A percentile compares a stretch with the other conserved stretches of the same genome.
phyloP scores from a whole-genome alignment of 2,888 invertebrate species.

The Panopea generosa region DNA sequence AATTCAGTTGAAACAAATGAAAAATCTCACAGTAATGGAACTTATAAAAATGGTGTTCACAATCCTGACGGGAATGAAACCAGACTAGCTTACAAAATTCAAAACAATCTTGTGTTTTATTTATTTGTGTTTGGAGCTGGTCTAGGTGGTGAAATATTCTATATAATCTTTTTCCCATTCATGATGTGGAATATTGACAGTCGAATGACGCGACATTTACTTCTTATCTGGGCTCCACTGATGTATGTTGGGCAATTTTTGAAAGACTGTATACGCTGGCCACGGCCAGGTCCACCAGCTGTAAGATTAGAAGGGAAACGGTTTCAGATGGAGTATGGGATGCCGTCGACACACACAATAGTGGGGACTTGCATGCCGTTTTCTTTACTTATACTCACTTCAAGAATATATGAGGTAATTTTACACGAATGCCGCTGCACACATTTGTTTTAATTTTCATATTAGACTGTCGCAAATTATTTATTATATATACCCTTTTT shows the following conservation, averaged over 20 bases:
- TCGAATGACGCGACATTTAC: constrained; percentile 92
- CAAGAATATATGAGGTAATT: constrained; percentile 77
- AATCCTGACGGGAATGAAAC: constrained; percentile 26
- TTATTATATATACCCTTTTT: too few relatives aligned
- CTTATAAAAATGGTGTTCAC: constrained; percentile 34
- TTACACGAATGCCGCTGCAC: constrained; percentile 5
- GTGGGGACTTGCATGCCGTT: constrained; percentile 95
- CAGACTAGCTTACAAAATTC: constrained; percentile 63
- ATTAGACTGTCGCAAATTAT: too few relatives aligned
- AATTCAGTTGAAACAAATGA: constrained; percentile 10
- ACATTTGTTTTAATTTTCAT: too few relatives aligned
- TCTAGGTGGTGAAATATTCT: constrained; percentile 96
- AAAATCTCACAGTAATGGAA: constrained; percentile 19
- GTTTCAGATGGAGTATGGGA: constrained; percentile 96
- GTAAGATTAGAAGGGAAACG: constrained; percentile 93
- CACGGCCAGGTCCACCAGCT: constrained; percentile 93
- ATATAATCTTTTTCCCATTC: constrained; percentile 95
- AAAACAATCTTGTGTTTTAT: constrained; percentile 90
- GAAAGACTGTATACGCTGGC: constrained; percentile 93
- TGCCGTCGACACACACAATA: constrained; percentile 98
- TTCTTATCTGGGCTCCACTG: constrained; percentile 82
- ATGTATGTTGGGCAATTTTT: constrained; percentile 89
- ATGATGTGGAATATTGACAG: constrained; percentile 98
- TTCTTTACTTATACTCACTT: constrained; percentile 89
- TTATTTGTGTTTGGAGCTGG: constrained; percentile 94